Conservation (phyloP, 2,797 vertebrate species). For the Enteromius unitaeniatus region DNA sequence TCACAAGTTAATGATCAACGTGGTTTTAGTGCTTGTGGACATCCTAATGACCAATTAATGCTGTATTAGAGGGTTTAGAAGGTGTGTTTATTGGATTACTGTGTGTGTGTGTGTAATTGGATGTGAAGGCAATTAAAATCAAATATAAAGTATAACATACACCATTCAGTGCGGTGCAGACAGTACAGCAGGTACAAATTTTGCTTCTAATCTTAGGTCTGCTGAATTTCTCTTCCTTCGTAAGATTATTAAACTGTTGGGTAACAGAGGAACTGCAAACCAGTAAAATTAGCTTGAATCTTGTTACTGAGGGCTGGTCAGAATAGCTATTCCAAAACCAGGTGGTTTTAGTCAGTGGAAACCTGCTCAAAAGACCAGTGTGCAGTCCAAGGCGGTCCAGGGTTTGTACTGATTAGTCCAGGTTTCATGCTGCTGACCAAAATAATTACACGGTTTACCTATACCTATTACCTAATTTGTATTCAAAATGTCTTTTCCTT, state of each 20-base stretch:
- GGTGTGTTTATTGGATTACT: constrained; percentile 14
- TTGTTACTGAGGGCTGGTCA: not conserved
- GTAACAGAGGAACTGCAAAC: not conserved
- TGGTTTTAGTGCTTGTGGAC: constrained; percentile 55
- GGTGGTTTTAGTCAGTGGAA: not conserved
- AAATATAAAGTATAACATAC: not conserved
- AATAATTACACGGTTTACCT: not conserved
- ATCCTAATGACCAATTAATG: constrained; percentile 64
- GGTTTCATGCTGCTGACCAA: not conserved
- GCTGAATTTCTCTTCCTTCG: not conserved
- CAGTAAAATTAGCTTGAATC: not conserved
- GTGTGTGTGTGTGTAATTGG: constrained; percentile 10
- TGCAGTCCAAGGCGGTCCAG: not conserved
- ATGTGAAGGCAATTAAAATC: constrained; percentile 34
- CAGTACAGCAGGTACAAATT: not conserved
- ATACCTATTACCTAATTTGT: no score
- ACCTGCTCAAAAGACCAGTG: not conserved
- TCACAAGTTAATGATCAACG: constrained; percentile 62
- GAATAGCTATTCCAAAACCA: not conserved
- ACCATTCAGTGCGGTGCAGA: not conserved
- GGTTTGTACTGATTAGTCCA: not conserved
- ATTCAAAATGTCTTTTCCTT: not conserved
- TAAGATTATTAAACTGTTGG: not conserved
- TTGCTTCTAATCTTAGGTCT: not conserved
- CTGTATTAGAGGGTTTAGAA: constrained; percentile 33